Base-by-base conservation (phyloP, 2,113 vertebrate genomes). In the Aepyceros melampus region DNA sequence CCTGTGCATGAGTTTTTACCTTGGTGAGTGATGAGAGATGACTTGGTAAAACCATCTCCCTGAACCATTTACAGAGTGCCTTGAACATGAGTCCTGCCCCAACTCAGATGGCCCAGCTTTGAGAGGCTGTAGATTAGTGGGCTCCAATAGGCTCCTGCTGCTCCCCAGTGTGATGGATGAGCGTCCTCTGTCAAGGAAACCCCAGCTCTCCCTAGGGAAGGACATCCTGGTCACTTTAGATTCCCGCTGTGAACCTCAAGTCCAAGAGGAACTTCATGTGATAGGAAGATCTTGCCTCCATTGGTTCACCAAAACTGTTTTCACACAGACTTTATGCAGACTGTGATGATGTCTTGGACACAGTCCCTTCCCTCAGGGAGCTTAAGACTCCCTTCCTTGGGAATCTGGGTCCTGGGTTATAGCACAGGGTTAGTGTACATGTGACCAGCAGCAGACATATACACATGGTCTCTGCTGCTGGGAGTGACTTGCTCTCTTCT, bases 1-100 rank as follows among this genome's bases (percentile, higher is more conserved):
- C 36, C 92, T 99, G 97, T 99, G 99, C 98, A 99, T 99, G 99
- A 97, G 98, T 55, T 96, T 99, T 10, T 99, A 99, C 93, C 99
- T 99, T 90, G 99, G 99, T 99, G 98, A 99, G 99, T 99, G 25
- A 49, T n/a, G 3, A 64, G 33, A 64, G 62, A 64, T 17, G 15
- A 15, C 56, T 27, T 0, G 2, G 33, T 3, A 21, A 36, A 1
- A 45, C 0, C 0, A 36, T 36, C 74, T 93, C 33, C 47, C 49
- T 86, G 83, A 89, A 74, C 29, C 62, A 1, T 11, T 10, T 9
- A 16, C 23, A 13, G 88, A 33, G 47, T 1, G n/a, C 21, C 58
- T n/a, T 45, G 51, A 31, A 21, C 10, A 2, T 40, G 84, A 87
- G 31, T 14, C 53, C 47, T 60, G 14, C 19, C 23, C 16, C 7